Evolutionary conservation across 2,113 vertebrate species (phyloP), one percentile per base, ranked within the genome.

Genomic region (Probosciger aterrimus): DNA sequence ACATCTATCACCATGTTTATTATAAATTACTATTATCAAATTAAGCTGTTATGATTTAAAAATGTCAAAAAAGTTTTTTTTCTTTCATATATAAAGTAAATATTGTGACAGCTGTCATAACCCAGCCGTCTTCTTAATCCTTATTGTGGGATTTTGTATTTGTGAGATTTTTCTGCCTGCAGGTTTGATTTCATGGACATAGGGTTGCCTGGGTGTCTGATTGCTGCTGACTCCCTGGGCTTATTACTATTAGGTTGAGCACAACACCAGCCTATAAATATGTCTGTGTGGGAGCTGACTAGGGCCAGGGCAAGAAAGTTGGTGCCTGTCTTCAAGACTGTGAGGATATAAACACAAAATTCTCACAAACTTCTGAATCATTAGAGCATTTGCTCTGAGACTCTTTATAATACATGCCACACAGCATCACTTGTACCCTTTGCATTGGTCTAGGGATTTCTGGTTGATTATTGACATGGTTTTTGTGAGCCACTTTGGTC

Each of bases 81-180:
- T 30, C 44, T 95, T 90, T 92, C 55, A 16, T 39, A 43, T 49
- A 37, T 79, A 86, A 76, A 79, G 47, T 52, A 94, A 97, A 95
- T 91, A 93, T 94, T 96, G 76, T 90, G 93, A 92, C 83, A 96
- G 77, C 71, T 96, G 83, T 84, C 88, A 91, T 73, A 47, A 7
- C 65, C 47, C 69, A 93, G 83, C 62, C 3, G 1, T 91, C 86
- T 93, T 90, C 52, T 52, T 88, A 91, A 78, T 83, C 22, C 16
- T 92, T 35, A 62, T 82, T 39, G 52, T 57, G 73, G 19, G 47
- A 73, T 89, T 82, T 83, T 22, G 22, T 69, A 75, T 89, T 88
- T 88, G 87, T 81, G 55, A 93, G 39, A 60, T 81, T 92, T 90
- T 92, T 79, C 57, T 84, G 65, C 80, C 43, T 64, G 11, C 47